Base-by-base conservation (phyloP, 2,797 vertebrate species). In the Chelon auratus region DNA sequence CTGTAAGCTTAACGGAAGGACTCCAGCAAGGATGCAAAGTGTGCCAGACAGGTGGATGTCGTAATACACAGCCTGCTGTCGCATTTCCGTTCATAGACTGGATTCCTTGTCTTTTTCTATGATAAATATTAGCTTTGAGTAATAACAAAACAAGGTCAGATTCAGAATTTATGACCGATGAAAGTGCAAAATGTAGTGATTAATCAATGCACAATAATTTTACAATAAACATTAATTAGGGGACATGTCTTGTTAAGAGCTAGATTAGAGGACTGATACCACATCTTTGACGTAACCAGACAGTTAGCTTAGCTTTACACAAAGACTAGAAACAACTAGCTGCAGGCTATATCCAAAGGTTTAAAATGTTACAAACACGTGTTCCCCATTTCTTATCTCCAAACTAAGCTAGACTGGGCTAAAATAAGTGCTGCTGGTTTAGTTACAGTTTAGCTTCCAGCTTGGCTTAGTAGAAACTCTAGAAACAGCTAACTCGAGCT, bases 1-100 rank as follows among this genome's bases (percentile, higher is more conserved):
- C 64, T 62, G 71, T 51, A 50, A 47, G 55, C 79, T 64, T 83
- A 65, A 62, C 76, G 62, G 84, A 94, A 90, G 85, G 70, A 51
- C 73, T 78, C 81, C 84, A 70, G 66, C 75, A 76, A 82, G 68
- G 81, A 86, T 43, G 75, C 42, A 74, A 88, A 82, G 71, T 64
- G 48, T 58, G 75, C 58, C 66, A 5, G 64, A 75, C 59, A 86
- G 64, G 78, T 84, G 63, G 30, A 85, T 82, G 75, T 37, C 15
- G 54, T 76, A 59, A 62, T 12, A 61, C 0, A 17, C 39, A 56
- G 82, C 77, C 83, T 89, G 78, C 71, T 93, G 85, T 91, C 76
- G 58, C 68, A 73, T 80, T 92, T 94, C 91, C 77, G 24, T 33
- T 72, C 51, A 82, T 70, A 79, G 70, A 80, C 14, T 18, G 36